Percentiles rank a stretch among this genome's conserved stretches.
Conservation (phyloP, 1,140 invertebrate genomes). For the Dreissena rostriformis region DNA sequence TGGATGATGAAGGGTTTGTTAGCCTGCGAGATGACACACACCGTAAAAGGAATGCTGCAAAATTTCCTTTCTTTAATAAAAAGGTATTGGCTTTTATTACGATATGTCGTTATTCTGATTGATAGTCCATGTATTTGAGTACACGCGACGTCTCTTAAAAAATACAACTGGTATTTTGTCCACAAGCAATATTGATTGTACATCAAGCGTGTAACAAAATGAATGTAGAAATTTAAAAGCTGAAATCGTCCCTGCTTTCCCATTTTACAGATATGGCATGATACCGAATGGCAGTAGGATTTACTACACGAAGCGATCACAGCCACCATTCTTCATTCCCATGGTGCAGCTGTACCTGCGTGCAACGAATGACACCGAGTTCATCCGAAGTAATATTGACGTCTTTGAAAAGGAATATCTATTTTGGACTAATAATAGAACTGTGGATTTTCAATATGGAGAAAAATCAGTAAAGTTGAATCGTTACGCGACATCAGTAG, state of each 20-base stretch:
- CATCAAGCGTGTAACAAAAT: no score
- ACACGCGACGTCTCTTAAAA: no score
- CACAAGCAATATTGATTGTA: no score
- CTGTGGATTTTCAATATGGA: conserved; percentile 80
- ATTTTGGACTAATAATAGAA: conserved; percentile 83
- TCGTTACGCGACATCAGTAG: conserved; percentile 85
- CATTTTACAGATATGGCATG: conserved; percentile 84
- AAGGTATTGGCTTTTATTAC: conserved; percentile 74
- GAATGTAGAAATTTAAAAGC: neutral
- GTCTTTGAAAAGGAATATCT: conserved; percentile 89
- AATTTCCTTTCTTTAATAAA: conserved; percentile 91
- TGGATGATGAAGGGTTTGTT: conserved; percentile 95
- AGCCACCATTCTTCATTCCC: conserved; percentile 91
- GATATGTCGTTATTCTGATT: neutral
- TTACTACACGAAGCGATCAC: conserved; percentile 92
- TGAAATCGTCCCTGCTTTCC: neutral
- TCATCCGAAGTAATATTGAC: conserved; percentile 86
- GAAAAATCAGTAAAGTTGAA: conserved; percentile 84
- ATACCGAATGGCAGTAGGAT: conserved; percentile 95
- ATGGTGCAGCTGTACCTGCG: conserved; percentile 87
- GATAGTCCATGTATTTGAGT: neutral
- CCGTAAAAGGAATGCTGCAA: conserved; percentile 90
- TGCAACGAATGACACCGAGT: conserved; percentile 87
- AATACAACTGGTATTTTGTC: no score
- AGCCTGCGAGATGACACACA: conserved; percentile 90